Evolutionary conservation across 2,113 vertebrate genomes (phyloP).

Genomic region (Gorsachius goisagi): DNA sequence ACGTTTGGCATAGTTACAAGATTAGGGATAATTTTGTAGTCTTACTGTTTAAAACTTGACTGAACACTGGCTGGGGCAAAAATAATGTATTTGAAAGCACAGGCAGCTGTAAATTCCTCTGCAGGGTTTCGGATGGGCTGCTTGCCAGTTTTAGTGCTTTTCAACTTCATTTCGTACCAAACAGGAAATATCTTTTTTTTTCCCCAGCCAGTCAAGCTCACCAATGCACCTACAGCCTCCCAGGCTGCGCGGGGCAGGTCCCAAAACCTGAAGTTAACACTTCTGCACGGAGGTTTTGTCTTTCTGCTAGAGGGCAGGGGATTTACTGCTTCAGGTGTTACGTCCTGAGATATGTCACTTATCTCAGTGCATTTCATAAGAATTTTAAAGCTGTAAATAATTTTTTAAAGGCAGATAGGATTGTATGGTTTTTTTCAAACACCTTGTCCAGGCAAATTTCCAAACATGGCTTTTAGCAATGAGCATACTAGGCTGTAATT

Average conservation of each 20-base stretch:
- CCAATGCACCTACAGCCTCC: rapidly evolving
- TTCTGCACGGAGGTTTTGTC: neutral
- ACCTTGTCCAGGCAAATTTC: neutral
- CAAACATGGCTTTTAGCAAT: neutral
- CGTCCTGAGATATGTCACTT: neutral
- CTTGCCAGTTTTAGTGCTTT: neutral
- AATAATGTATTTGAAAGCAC: neutral
- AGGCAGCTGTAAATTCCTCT: neutral
- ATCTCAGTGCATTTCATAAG: neutral
- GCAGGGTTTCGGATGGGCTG: neutral
- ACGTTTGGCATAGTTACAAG: neutral
- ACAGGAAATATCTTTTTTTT: neutral
- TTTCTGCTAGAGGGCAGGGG: neutral
- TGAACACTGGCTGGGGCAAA: neutral
- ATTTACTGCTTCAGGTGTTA: neutral
- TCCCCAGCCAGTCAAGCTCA: neutral
- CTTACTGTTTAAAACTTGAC: neutral
- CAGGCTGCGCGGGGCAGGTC: neutral
- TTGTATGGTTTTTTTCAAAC: neutral
- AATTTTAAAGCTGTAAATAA: neutral
- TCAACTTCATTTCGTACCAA: neutral
- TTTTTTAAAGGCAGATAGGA: neutral
- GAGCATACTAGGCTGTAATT: neutral
- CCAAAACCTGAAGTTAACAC: neutral
- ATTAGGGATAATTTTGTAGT: neutral